Base-by-base conservation (phyloP, 2,113 vertebrate genomes). In the Ranitomeya imitator region DNA sequence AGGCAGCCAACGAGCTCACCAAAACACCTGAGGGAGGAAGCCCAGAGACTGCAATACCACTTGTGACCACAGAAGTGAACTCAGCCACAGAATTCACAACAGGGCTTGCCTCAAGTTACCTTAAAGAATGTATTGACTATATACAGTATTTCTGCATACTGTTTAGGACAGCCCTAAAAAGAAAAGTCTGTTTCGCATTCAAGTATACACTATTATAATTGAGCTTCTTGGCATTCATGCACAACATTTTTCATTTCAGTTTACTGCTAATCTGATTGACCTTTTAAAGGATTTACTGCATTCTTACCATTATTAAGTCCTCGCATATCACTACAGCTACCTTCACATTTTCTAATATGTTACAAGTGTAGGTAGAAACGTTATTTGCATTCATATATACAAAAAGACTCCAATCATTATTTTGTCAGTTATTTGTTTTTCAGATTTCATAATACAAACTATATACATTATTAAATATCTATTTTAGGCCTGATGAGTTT, bases 261-360 rank as follows among this genome's bases (percentile, higher is more conserved):
- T 52, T 77, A 76, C 18, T 15, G 15, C 45, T 52, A 77, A 77
- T 77, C 45, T 77, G 45, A 54, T 77, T 77, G 45, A 52, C 45
- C 74, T 78, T 78, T 76, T 78, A 2, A 12, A n/a, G 51, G 74
- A 78, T 78, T 78, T 78, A 54, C 51, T 78, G 74, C 74, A 54
- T 45, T 76, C 73, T 45, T 51, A 45, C 45, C 16, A 19, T 76
- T 76, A 76, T 76, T 76, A 78, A 73, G 15, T 76, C 37, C 73
- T 76, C 7, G 7, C 73, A 76, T 19, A 51, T 51, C 16, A 45
- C 37, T 37, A 76, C 16, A 19, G 73, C 45, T 76, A 19, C 37
- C 69, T 76, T 76, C 51, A 37, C 37, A 45, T 76, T 45, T 51
- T 51, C 3, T 45, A 45, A 45, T 31, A 31, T 45, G 37, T 3